Conservation (phyloP, 2,888 invertebrate species). For the Stenolophus ochropezus region DNA sequence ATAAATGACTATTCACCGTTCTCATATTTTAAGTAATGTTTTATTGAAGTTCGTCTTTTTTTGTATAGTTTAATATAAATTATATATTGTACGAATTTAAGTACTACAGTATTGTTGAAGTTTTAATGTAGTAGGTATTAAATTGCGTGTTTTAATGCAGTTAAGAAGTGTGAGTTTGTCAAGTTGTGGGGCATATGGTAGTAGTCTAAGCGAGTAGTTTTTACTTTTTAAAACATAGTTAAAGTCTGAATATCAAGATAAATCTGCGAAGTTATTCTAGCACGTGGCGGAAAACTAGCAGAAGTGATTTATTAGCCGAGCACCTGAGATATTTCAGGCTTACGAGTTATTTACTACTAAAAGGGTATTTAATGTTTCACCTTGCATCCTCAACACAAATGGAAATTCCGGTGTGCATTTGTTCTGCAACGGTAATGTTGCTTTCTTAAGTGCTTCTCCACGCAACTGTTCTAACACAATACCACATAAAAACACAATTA, state of each 20-base stretch:
- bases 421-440: slow-evolving; percentile 47
- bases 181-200: not conserved
- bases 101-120: no score
- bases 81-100: no score
- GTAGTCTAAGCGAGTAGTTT: not conserved
- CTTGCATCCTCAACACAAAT: slow-evolving; percentile 39
- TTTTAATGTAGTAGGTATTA: no score
- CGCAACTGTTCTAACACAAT: slow-evolving; percentile 5
- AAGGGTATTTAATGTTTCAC: slow-evolving; percentile 41
- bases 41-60: no score
- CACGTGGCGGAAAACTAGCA: slow-evolving; percentile 9
- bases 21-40: no score
- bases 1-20: no score
- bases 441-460: slow-evolving; percentile 11
- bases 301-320: slow-evolving; percentile 23
- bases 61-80: no score
- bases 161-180: not conserved
- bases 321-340: slow-evolving; percentile 36
- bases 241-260: slow-evolving; percentile 29
- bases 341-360: slow-evolving; percentile 37
- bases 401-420: slow-evolving; percentile 51
- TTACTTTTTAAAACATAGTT: slow-evolving; percentile 37
- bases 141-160: not conserved
- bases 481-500: slow-evolving; percentile 18
- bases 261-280: slow-evolving; percentile 21